Conservation (phyloP, 2,888 invertebrate genomes). For the Cetonia aurata region DNA sequence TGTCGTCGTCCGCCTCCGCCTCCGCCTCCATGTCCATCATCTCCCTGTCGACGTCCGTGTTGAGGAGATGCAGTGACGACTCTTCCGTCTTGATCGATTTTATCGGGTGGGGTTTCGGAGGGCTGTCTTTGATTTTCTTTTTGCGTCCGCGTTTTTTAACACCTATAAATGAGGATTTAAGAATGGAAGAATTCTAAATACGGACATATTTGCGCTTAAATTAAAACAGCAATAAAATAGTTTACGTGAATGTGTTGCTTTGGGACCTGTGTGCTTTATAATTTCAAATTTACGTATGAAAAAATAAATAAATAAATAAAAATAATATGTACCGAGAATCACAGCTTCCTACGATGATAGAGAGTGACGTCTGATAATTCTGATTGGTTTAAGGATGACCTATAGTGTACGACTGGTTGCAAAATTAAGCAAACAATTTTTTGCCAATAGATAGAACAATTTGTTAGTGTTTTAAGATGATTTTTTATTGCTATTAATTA, state of each 20-base stretch:
- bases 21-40: constrained; percentile 55
- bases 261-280: too few species aligned
- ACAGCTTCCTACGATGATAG: too few species aligned
- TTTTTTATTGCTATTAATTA: too few species aligned
- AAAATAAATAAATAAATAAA: too few species aligned
- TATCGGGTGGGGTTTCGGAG: constrained; percentile 57
- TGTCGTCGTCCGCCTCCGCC: constrained; percentile 63
- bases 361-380: too few species aligned
- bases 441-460: too few species aligned
- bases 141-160: constrained; percentile 63
- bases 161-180: constrained; percentile 45
- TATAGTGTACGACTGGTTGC: too few species aligned
- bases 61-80: constrained; percentile 48
- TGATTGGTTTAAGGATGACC: too few species aligned
- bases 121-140: constrained; percentile 64
- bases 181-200: constrained; percentile 5
- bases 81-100: constrained; percentile 58
- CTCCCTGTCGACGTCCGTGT: constrained; percentile 43
- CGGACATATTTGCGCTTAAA: neutral
- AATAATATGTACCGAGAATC: too few species aligned
- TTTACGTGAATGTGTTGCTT: neutral
- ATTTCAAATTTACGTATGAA: too few species aligned
- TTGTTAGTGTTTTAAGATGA: too few species aligned
- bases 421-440: too few species aligned
- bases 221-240: neutral